phyloP scores from a whole-genome alignment of 1,140 invertebrate species.

The Neotoxoptera formosana region DNA sequence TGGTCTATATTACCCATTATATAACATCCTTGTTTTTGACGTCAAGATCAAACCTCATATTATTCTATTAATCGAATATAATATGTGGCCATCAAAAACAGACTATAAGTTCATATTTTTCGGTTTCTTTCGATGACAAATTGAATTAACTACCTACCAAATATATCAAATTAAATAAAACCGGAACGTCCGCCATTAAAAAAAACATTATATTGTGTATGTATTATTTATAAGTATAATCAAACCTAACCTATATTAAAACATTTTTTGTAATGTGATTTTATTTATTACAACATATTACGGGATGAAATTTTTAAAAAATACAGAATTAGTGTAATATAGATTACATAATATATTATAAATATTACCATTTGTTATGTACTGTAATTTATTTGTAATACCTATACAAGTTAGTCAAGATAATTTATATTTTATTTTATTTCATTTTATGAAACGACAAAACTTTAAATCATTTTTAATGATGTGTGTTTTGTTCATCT shows the following conservation, averaged over 20 bases:
- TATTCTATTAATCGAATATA: neutral
- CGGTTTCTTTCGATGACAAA: neutral
- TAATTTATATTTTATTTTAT: too few relatives aligned
- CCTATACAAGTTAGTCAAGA: too few relatives aligned
- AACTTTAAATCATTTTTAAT: neutral
- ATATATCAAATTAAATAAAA: neutral
- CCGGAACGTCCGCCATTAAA: neutral
- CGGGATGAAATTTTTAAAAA: too few relatives aligned
- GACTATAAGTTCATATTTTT: neutral
- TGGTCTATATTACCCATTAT: neutral
- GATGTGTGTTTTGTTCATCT: neutral
- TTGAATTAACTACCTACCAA: neutral
- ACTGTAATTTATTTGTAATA: too few relatives aligned
- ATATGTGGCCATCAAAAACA: neutral
- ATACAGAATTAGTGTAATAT: too few relatives aligned
- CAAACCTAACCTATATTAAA: neutral
- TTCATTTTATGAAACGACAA: neutral
- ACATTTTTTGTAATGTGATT: neutral
- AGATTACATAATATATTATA: too few relatives aligned
- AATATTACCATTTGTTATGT: neutral
- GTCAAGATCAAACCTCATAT: neutral
- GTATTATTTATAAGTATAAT: neutral
- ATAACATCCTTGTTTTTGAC: constrained; percentile 16
- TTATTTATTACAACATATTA: neutral
- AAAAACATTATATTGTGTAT: neutral